Percentiles rank a stretch among this genome's conserved stretches.
Conservation (phyloP, 2,888 invertebrate species). For the Atrina japonica region DNA sequence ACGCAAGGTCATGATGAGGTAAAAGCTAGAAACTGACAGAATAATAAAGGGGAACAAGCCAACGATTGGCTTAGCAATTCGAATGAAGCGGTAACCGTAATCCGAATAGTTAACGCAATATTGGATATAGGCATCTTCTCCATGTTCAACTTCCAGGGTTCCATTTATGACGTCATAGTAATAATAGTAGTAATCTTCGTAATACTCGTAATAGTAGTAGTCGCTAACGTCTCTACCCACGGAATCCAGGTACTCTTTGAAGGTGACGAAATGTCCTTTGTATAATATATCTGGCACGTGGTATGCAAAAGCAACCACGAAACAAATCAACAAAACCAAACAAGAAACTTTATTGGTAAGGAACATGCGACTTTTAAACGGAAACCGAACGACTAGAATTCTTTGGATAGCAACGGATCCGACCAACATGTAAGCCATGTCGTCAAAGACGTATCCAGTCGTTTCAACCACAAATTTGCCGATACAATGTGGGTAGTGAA, state of each 20-base stretch:
- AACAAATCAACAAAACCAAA: not conserved
- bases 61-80: constrained; percentile 1
- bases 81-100: not conserved
- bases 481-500: constrained; percentile 11
- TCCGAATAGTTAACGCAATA: constrained; percentile 4
- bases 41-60: constrained; percentile 4
- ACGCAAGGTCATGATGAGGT: constrained; percentile 1
- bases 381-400: constrained; percentile 13
- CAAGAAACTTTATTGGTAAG: constrained; percentile 10
- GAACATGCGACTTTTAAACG: constrained; percentile 9
- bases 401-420: constrained; percentile 16
- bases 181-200: not conserved
- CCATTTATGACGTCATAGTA: constrained; percentile 17
- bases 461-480: not conserved
- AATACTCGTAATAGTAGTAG: constrained; percentile 23
- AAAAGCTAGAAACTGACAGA: not conserved
- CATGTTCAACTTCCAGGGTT: no score
- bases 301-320: constrained; percentile 4
- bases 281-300: not conserved
- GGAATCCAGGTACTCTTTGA: not conserved
- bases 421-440: constrained; percentile 2
- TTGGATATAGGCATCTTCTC: no score
- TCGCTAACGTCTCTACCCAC: not conserved
- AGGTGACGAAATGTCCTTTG: constrained; percentile 2
- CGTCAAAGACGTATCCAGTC: constrained; percentile 3